phyloP scores from a whole-genome alignment of 2,888 invertebrate species.

The Nyleta sp. region DNA sequence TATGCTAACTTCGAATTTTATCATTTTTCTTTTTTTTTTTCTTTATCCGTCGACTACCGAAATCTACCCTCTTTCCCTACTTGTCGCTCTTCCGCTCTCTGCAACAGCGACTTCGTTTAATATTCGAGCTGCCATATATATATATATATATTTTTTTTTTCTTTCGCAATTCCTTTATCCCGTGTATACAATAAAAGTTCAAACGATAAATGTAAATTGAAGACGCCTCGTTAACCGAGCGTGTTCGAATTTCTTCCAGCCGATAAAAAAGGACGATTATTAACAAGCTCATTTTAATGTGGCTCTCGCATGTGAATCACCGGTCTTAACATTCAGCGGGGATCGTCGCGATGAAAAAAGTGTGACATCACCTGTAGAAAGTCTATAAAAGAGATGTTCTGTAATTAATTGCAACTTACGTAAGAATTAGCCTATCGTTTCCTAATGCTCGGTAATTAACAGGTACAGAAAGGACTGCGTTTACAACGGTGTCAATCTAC shows the following conservation, averaged over 20 bases:
- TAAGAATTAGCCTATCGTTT: slow-evolving; percentile 53
- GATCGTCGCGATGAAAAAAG: slow-evolving; percentile 39
- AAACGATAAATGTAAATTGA: background rate
- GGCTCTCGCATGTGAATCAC: slow-evolving; percentile 27
- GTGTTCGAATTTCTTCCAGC: background rate
- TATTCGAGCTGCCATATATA: too few relatives aligned
- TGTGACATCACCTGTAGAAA: slow-evolving; percentile 58
- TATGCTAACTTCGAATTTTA: too few relatives aligned
- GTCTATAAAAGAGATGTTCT: slow-evolving; percentile 58
- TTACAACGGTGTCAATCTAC: slow-evolving; percentile 21
- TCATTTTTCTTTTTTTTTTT: background rate
- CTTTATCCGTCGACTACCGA: too few relatives aligned
- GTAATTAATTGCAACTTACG: slow-evolving; percentile 50
- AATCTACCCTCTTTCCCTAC: too few relatives aligned
- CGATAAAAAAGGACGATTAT: slow-evolving; percentile 24
- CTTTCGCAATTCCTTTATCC: too few relatives aligned
- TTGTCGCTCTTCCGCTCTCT: too few relatives aligned
- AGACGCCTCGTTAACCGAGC: slow-evolving; percentile 7
- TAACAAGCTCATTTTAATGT: slow-evolving; percentile 36
- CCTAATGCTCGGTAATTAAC: slow-evolving; percentile 53
- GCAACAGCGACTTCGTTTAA: too few relatives aligned
- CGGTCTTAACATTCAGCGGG: slow-evolving; percentile 22
- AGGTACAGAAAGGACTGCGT: slow-evolving; percentile 26
- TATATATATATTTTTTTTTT: too few relatives aligned
- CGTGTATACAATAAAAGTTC: slow-evolving; percentile 2